A percentile compares a stretch with the other conserved stretches of the same genome.
These are phyloP conservation scores for Castor canadensis DNA, from an alignment of 2,113 vertebrate genomes.

Conservation along the genomic window DNA sequence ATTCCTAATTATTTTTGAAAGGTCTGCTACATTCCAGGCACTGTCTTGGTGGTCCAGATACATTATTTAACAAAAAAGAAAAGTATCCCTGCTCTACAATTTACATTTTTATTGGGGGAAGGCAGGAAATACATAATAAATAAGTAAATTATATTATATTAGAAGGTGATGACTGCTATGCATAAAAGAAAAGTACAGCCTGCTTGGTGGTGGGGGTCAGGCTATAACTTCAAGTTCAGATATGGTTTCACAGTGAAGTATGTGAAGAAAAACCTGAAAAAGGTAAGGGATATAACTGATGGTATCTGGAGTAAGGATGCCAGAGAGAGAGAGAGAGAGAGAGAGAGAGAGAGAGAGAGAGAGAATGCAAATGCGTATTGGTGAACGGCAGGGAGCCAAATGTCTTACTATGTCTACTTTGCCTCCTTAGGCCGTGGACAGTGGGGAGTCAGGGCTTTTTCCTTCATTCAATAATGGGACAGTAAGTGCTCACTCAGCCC, in stretches of 20 bases:
- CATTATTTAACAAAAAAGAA: background rate
- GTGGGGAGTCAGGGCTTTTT: background rate
- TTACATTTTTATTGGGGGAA: background rate
- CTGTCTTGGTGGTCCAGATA: background rate
- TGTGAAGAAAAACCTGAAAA: background rate
- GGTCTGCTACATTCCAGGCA: background rate
- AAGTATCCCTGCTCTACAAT: background rate
- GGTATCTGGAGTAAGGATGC: background rate
- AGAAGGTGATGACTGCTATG: background rate
- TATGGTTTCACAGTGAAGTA: background rate
- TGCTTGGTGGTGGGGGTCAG: rapidly evolving
- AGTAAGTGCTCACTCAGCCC: background rate
- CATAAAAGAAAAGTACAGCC: background rate
- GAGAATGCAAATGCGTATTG: background rate
- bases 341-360: background rate
- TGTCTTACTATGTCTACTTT: background rate
- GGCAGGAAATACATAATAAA: background rate
- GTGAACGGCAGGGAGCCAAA: background rate
- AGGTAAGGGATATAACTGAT: background rate
- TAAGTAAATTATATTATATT: slow-evolving; percentile 16
- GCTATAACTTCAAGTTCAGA: background rate
- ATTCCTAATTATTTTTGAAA: slow-evolving; percentile 51
- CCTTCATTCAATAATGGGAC: background rate
- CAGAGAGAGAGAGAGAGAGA: background rate
- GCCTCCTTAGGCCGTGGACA: background rate